These are phyloP conservation scores for Apoda limacodes DNA, from an alignment of 2,888 invertebrate species.

Conservation along the genomic window DNA sequence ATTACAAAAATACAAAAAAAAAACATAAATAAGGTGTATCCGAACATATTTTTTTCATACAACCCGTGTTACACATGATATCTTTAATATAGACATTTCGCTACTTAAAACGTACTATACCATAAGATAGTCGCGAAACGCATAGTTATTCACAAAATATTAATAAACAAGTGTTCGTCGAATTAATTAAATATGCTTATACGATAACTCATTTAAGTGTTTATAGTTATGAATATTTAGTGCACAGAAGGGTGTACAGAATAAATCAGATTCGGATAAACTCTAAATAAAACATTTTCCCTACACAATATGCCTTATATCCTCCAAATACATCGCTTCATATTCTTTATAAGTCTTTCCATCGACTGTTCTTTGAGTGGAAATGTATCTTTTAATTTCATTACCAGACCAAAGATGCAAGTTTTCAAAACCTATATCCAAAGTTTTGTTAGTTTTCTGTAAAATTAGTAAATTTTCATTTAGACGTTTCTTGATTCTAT, in stretches of 20 bases:
- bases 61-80: too few relatives aligned
- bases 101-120: too few relatives aligned
- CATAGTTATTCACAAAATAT: too few relatives aligned
- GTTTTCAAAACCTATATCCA: slow-evolving; percentile 36
- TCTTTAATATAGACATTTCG: too few relatives aligned
- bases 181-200: too few relatives aligned
- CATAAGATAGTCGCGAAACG: too few relatives aligned
- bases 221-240: too few relatives aligned
- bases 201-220: too few relatives aligned
- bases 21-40: too few relatives aligned
- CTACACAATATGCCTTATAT: slow-evolving; percentile 19
- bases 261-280: neutral
- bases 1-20: too few relatives aligned
- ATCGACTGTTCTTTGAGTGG: slow-evolving; percentile 30
- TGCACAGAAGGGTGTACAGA: slow-evolving; percentile 1
- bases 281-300: neutral
- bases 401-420: slow-evolving; percentile 40
- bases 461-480: slow-evolving; percentile 35
- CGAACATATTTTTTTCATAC: too few relatives aligned
- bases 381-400: slow-evolving; percentile 33
- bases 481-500: slow-evolving; percentile 45
- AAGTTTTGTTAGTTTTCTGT: slow-evolving; percentile 33
- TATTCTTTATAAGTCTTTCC: slow-evolving; percentile 40
- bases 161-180: too few relatives aligned
- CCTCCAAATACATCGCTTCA: slow-evolving; percentile 33